Base-by-base conservation (phyloP, 2,888 invertebrate genomes). In the Chymomyza procnemis region DNA sequence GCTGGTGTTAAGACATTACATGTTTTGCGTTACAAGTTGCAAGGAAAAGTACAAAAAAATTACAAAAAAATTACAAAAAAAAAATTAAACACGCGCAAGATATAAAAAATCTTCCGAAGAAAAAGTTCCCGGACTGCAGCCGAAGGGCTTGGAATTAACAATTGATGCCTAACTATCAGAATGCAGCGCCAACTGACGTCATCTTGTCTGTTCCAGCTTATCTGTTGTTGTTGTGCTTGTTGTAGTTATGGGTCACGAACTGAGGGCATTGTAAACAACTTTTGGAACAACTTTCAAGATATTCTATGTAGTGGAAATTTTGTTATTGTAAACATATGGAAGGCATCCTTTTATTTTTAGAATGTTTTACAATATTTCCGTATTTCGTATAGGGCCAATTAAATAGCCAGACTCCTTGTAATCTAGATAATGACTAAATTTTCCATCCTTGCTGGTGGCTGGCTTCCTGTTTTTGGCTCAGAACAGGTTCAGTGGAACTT, bases 271-370 rank as follows among this genome's bases (percentile, higher is more conserved):
- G 60, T 60, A 61, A 71, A 71, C 74, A 48, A 18, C 71, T 66
- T 73, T 74, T 76, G 69, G 74, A 84, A 79, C 87, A 81, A 83
- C 83, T 84, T 83, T 84, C 85, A 75, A 86, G 70, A 61, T 56
- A 50, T 65, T 26, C 26, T 26, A n/a, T n/a, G n/a, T n/a, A 41
- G 68, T 61, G 57, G 64, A 59, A 73, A 65, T 62, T 54, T 61
- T 41, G 34, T 41, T 8, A 41, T n/a, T 48, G 55, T 61, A 59
- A 34, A 55, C 41, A 48, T 56, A 48, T 70, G 41, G 67, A 56
- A n/a, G n/a, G n/a, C n/a, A 18, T 59, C 61, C 74, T 64, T 21
- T 62, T 64, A 52, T 57, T 62, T 69, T 61, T 58, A 74, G 74
- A 50, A 5, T 50, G 50, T 64, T 61, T 59, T 59, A n/a, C 66